Evolutionary conservation across 2,888 invertebrate species (phyloP).

Genomic region (Ochlodes sylvanus): DNA sequence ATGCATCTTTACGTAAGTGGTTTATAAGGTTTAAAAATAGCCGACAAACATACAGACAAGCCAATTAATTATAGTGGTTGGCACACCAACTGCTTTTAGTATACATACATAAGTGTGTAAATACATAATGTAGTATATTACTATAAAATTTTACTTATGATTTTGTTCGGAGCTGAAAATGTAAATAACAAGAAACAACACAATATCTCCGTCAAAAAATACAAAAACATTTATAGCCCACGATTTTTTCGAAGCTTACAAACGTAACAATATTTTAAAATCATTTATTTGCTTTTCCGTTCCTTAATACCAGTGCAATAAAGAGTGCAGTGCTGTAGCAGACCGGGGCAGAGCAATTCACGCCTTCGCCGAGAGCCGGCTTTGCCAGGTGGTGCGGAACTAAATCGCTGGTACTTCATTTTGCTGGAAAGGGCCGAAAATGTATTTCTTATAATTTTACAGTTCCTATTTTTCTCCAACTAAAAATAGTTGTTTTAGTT

Average conservation of each 20-base stretch:
- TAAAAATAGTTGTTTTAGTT: background rate
- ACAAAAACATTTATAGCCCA: background rate
- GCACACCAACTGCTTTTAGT: no score
- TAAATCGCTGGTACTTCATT: conserved; percentile 20
- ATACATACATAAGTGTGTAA: no score
- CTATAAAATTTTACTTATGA: no score
- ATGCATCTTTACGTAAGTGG: no score
- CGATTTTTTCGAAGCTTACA: background rate
- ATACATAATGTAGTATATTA: no score
- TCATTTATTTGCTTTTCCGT: background rate
- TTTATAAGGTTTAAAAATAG: no score
- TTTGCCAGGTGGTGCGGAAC: conserved; percentile 23
- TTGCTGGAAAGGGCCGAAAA: conserved; percentile 15
- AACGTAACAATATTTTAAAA: conserved; percentile 1
- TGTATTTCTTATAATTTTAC: conserved; percentile 11
- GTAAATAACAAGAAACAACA: no score
- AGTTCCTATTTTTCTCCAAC: background rate
- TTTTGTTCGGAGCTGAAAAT: no score
- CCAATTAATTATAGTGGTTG: no score
- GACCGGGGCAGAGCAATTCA: conserved; percentile 14
- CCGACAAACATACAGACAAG: no score
- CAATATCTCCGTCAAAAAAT: background rate
- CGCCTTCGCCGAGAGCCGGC: conserved; percentile 19
- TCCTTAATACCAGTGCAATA: conserved; percentile 12
- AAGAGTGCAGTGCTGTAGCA: conserved; percentile 10